A percentile compares a stretch with the other conserved stretches of the same genome.
These are phyloP conservation scores for Eilema caniola DNA, from an alignment of 2,888 invertebrate species.

Conservation along the genomic window DNA sequence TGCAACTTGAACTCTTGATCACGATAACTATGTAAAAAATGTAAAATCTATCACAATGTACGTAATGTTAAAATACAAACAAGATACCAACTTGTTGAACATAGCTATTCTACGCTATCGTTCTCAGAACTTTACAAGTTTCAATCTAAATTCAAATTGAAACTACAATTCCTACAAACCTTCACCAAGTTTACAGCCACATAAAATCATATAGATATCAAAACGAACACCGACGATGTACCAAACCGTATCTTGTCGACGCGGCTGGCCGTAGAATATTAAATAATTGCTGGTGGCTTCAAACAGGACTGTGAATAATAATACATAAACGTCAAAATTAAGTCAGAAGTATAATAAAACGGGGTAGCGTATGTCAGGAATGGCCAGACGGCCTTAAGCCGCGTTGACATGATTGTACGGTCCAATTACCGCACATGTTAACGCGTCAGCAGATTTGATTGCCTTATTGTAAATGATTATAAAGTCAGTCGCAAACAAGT, in stretches of 20 bases:
- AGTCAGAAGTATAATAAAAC: conserved; percentile 40
- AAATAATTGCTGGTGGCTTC: conserved; percentile 33
- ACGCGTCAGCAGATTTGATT: too few relatives aligned
- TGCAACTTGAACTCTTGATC: too few relatives aligned
- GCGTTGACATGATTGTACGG: too few relatives aligned
- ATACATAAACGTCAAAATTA: conserved; percentile 38
- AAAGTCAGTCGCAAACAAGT: too few relatives aligned
- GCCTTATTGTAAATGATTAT: too few relatives aligned
- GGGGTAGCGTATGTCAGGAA: conserved; percentile 47
- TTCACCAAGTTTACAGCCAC: conserved; percentile 12
- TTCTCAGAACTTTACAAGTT: not conserved
- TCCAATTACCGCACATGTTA: too few relatives aligned
- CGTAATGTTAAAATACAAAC: not conserved
- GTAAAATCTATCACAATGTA: not conserved
- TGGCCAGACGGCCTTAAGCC: conserved; percentile 42
- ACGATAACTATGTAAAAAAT: too few relatives aligned
- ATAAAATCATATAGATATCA: conserved; percentile 24
- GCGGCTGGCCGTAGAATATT: conserved; percentile 31
- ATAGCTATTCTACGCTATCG: not conserved
- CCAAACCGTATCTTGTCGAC: conserved; percentile 13
- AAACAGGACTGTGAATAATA: conserved; percentile 35
- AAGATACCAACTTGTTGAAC: not conserved
- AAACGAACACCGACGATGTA: conserved; percentile 12
- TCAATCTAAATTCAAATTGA: conserved; percentile 8
- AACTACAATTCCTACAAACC: conserved; percentile 8